A percentile compares a stretch with the other conserved stretches of the same genome.
Evolutionary conservation across 1,140 invertebrate genomes (phyloP).

Genomic region (Oscheius sp.): DNA sequence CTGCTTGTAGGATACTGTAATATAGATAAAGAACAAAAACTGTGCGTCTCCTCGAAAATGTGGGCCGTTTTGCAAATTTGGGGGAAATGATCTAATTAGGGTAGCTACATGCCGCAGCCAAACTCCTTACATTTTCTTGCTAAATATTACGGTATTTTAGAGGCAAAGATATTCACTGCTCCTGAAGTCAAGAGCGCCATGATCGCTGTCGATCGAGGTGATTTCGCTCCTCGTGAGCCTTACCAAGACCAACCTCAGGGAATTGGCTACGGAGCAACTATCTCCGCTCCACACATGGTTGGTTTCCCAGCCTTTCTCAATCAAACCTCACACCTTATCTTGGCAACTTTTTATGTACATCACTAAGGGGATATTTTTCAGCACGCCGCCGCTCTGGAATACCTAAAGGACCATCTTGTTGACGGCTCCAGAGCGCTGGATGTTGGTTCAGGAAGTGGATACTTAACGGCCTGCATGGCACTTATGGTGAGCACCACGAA

Average conservation of each 20-base stretch:
- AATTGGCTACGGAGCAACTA: conserved; percentile 76
- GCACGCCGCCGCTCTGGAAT: conserved; percentile 90
- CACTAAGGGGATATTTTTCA: no score
- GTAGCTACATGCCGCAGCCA: neutral
- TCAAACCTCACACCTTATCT: no score
- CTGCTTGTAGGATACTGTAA: no score
- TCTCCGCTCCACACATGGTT: conserved; percentile 92
- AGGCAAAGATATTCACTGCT: conserved; percentile 78
- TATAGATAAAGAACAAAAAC: no score
- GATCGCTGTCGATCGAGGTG: conserved; percentile 79
- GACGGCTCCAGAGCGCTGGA: conserved; percentile 79
- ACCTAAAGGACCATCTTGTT: conserved; percentile 76
- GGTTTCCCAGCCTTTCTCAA: neutral
- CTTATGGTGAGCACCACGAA: conserved; percentile 70
- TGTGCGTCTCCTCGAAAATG: no score
- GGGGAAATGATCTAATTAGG: no score
- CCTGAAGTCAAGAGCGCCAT: conserved; percentile 78
- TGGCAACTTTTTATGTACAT: no score
- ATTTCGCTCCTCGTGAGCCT: conserved; percentile 71
- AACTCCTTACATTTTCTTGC: neutral
- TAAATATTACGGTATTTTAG: conserved; percentile 67
- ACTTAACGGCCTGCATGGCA: conserved; percentile 91
- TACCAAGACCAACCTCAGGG: conserved; percentile 83
- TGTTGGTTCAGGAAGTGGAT: conserved; percentile 91
- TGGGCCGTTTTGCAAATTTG: no score